Evolutionary conservation across 2,797 vertebrate species (phyloP).

Genomic region (Gobionotothen gibberifrons): DNA sequence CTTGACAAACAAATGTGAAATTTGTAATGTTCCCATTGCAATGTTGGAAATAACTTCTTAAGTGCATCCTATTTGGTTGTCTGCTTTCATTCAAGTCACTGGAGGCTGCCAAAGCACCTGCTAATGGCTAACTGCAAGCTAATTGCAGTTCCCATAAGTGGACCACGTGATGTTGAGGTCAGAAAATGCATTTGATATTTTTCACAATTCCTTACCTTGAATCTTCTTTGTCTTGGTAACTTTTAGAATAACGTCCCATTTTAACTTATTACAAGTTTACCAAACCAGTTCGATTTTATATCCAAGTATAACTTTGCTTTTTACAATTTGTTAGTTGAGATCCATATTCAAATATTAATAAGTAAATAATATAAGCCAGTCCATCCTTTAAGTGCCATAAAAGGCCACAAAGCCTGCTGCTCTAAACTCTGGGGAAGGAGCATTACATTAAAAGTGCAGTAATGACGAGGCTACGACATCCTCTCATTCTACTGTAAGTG

Average conservation of each 20-base stretch:
- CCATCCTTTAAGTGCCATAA: slow-evolving; percentile 58
- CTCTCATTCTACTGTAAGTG: slow-evolving; percentile 32
- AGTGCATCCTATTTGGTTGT: slow-evolving; percentile 66
- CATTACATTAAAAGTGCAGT: slow-evolving; percentile 39
- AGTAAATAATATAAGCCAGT: slow-evolving; percentile 39
- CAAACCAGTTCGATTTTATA: slow-evolving; percentile 8
- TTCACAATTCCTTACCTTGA: slow-evolving; percentile 6
- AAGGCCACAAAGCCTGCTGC: slow-evolving; percentile 56
- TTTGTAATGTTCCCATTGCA: slow-evolving; percentile 47
- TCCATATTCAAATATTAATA: slow-evolving; percentile 37
- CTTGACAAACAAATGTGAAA: slow-evolving; percentile 40
- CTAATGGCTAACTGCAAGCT: slow-evolving; percentile 51
- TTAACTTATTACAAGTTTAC: not conserved
- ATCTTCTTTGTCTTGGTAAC: not conserved
- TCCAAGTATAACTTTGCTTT: not conserved
- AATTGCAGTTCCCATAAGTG: slow-evolving; percentile 52
- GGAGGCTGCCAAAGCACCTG: slow-evolving; percentile 65
- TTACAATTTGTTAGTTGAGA: slow-evolving; percentile 21
- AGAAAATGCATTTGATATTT: slow-evolving; percentile 35
- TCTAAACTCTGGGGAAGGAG: slow-evolving; percentile 52
- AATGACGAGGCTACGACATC: slow-evolving; percentile 34
- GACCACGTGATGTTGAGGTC: slow-evolving; percentile 49
- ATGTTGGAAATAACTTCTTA: slow-evolving; percentile 66
- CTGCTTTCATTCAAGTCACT: slow-evolving; percentile 48
- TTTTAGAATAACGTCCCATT: slow-evolving; percentile 9